Evolutionary conservation across 2,888 invertebrate species (phyloP).

Genomic region (Trachelus tabidus): DNA sequence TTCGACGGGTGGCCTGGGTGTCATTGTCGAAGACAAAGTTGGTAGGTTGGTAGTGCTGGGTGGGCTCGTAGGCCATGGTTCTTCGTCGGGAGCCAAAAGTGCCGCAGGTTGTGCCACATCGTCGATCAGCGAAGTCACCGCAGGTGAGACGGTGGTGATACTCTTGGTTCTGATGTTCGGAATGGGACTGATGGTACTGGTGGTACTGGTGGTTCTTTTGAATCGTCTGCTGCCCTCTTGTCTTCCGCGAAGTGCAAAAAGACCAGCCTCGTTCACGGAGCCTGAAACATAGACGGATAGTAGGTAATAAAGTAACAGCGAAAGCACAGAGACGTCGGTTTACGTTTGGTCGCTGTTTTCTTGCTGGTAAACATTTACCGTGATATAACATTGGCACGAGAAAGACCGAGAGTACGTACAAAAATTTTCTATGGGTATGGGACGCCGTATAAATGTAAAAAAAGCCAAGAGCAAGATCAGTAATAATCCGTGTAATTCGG

Average conservation of each 20-base stretch:
- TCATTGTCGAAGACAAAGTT: slow-evolving; percentile 33
- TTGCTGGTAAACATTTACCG: not conserved
- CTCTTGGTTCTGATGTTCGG: not conserved
- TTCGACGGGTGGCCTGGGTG: slow-evolving; percentile 52
- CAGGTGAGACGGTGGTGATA: not conserved
- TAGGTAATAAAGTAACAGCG: not conserved
- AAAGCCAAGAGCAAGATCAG: not conserved
- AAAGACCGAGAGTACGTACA: not conserved
- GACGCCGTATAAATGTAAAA: not conserved
- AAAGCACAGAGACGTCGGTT: not conserved
- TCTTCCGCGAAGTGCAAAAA: slow-evolving; percentile 57
- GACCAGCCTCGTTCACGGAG: slow-evolving; percentile 60
- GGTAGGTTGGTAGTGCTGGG: slow-evolving; percentile 24
- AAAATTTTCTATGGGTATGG: not conserved
- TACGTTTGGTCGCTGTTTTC: not conserved
- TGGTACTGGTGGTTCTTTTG: slow-evolving; percentile 53
- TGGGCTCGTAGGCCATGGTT: slow-evolving; percentile 52
- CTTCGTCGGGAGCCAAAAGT: slow-evolving; percentile 56
- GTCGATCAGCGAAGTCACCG: slow-evolving; percentile 31
- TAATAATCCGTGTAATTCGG: not conserved
- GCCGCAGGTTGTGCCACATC: slow-evolving; percentile 57
- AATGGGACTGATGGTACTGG: slow-evolving; percentile 27
- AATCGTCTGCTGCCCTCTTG: slow-evolving; percentile 55
- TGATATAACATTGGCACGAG: not conserved
- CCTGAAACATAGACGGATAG: slow-evolving; percentile 42